phyloP scores from a whole-genome alignment of 1,140 invertebrate species.

The Nautilus pompilius region DNA sequence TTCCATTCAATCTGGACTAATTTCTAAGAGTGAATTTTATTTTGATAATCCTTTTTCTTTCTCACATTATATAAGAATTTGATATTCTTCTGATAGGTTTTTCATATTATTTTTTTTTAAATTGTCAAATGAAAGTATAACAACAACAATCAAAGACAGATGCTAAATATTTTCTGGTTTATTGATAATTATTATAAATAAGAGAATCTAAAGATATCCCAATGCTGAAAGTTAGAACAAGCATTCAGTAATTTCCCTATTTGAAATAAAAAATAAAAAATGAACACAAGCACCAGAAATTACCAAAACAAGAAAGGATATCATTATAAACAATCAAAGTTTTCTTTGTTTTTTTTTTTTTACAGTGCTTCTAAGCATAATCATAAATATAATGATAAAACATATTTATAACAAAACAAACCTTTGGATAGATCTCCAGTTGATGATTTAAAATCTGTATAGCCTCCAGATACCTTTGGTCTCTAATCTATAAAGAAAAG shows the following conservation, averaged over 20 bases:
- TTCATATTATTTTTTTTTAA: too few species aligned
- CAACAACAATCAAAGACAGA: too few species aligned
- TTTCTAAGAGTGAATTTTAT: too few species aligned
- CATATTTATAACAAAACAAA: slow-evolving; percentile 46
- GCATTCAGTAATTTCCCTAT: background rate
- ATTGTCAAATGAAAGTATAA: too few species aligned
- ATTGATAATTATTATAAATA: too few species aligned
- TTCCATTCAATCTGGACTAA: too few species aligned
- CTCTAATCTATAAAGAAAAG: slow-evolving; percentile 76
- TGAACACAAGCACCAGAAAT: background rate
- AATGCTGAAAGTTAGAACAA: background rate
- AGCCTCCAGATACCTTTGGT: slow-evolving; percentile 82
- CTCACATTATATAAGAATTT: too few species aligned
- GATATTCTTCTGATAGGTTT: too few species aligned
- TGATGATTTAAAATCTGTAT: slow-evolving; percentile 77
- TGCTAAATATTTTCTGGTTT: too few species aligned
- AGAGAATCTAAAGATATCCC: too few species aligned
- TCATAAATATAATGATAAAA: background rate
- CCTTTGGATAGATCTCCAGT: slow-evolving; percentile 64
- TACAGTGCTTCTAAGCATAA: background rate
- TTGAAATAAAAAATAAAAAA: background rate
- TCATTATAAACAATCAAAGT: background rate
- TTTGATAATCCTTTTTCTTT: too few species aligned
- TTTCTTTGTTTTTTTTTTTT: background rate
- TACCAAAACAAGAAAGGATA: background rate